Evolutionary conservation across 2,888 invertebrate species (phyloP), one percentile per base, ranked within the genome.

Genomic region (Arctia plantaginis): DNA sequence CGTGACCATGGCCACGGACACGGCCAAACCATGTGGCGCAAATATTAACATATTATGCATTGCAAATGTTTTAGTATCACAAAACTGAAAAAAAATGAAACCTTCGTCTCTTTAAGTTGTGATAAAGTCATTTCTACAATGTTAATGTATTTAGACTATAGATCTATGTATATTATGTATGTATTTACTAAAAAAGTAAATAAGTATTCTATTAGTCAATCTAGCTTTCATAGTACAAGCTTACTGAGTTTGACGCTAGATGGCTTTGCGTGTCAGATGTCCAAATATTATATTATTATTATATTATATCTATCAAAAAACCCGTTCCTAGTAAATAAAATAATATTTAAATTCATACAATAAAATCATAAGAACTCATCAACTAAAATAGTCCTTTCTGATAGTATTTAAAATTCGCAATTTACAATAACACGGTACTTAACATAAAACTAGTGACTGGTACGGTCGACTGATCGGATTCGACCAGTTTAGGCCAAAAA

Each of bases 1-100:
- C 18, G 23, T 13, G 62, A 15, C 27, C 44, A 41, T 23, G 33
- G 33, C 33, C 39, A 70, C 44, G 69, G 64, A n/a, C 44, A 75
- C 59, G 69, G 69, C 4, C 76, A 76, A 44, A 59, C 66, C n/a
- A 27, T 55, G 20, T 65, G 74, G 74, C 66, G 41, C 44, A 71
- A 74, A 74, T 39, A 39, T 71, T 47, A 33, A 41, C 30, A 39
- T 51, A 30, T 27, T 33, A n/a, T 35, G 23, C 41, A 55, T 33
- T 27, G 23, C 33, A 10, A n/a, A 44, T 33, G 39, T 12, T 35
- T 20, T 13, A 55, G 12, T 13, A 12, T 68, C 20, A 15, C 27
- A 30, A 30, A 44, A 44, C 20, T 23, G 20, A 12, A 23, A 30
- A 62, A 15, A 62, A 18, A 2, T 4, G 30, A 18, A 18, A 30